Evolutionary conservation across 2,113 vertebrate species (phyloP), one percentile per base, ranked within the genome.

Genomic region (Cromileptes altivelis): DNA sequence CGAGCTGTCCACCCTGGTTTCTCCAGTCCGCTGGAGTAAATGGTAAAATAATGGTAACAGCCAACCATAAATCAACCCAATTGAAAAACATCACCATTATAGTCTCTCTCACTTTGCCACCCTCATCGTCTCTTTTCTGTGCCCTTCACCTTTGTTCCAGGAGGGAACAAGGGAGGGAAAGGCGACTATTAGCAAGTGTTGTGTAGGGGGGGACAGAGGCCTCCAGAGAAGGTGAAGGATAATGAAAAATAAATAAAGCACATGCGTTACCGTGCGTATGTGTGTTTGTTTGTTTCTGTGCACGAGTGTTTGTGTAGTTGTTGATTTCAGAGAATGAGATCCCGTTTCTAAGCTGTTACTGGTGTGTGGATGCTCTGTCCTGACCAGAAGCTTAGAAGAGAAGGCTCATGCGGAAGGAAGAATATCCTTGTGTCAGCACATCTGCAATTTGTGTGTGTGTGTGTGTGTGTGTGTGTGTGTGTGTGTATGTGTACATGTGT

Each of bases 401-500:
- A 88, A 76, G 70, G 71, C 80, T 85, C 75, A 84, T 83, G 80
- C 68, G 60, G 70, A 84, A 88, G 61, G 81, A 78, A 85, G 74
- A 89, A 89, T 88, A 85, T 91, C 84, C 80, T 85, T 75, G 89
- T 92, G 93, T 93, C 92, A 93, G 93, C 92, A 91, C 79, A 90
- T 92, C 81, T 75, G 62, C 81, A 78, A 85, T 85, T 75, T 56
- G 42, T 84, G 52, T 75, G 71, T 58, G 64, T 83, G 78, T 60
- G 23, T 72, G 55, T 71, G 63, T 70, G 57, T 63, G 40, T 80
- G 25, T 70, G 57, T 47, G 19, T 81, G 47, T 56, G 64, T n/a
- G n/a, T n/a, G n/a, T n/a, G n/a, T n/a, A n/a, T n/a, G n/a, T 67
- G 42, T 69, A 65, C 78, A 75, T n/a, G 74, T 77, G 72, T 87